Conservation (phyloP, 2,797 vertebrate genomes). For the Cynodonichthys magdalenae region DNA sequence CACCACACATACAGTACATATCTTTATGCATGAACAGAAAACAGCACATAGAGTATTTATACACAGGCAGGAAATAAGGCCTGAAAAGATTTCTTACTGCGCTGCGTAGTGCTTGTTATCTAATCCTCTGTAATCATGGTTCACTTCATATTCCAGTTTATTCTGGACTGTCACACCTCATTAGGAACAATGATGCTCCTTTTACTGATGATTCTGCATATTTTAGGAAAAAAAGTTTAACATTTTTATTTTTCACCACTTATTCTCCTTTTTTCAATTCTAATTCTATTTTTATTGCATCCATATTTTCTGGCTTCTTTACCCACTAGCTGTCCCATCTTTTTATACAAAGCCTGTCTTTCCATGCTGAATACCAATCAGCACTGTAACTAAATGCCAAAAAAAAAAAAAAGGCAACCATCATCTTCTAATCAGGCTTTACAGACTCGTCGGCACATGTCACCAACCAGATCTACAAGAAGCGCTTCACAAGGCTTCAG, state of each 20-base stretch:
- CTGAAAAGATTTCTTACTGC: conserved; percentile 60
- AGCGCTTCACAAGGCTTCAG: conserved; percentile 3
- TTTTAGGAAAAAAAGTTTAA: conserved; percentile 36
- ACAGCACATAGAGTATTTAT: conserved; percentile 52
- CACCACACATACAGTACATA: conserved; percentile 4
- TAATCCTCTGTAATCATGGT: conserved; percentile 77
- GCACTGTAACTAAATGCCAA: conserved; percentile 16
- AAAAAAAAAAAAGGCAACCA: conserved; percentile 6
- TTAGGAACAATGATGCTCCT: conserved; percentile 62
- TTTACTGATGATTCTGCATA: conserved; percentile 64
- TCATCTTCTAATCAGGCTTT: not conserved
- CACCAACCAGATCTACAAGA: not conserved
- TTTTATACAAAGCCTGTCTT: conserved; percentile 28
- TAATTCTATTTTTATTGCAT: conserved; percentile 7
- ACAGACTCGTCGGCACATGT: not conserved
- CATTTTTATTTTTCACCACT: conserved; percentile 32
- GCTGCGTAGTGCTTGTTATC: conserved; percentile 69
- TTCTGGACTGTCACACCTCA: conserved; percentile 72
- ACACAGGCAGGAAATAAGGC: conserved; percentile 47
- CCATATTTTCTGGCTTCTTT: conserved; percentile 16
- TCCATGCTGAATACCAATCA: conserved; percentile 20
- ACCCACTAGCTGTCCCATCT: conserved; percentile 14
- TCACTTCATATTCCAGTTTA: conserved; percentile 78
- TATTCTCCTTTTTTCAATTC: conserved; percentile 31
- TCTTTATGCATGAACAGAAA: conserved; percentile 50